phyloP scores from a whole-genome alignment of 2,113 vertebrate species.

The Coregonus clupeaformis region DNA sequence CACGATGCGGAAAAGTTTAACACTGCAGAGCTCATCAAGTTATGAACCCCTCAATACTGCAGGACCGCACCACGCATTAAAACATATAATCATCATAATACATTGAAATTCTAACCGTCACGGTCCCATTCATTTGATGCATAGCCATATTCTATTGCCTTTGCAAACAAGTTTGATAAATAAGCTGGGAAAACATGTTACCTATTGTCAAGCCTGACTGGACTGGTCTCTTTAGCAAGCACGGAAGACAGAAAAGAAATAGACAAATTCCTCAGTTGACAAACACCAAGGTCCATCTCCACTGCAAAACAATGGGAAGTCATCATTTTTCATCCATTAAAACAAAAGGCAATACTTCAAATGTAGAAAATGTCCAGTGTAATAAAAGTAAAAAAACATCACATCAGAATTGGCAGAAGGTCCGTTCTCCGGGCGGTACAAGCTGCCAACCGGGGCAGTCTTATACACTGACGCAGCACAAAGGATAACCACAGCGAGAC shows the following conservation, averaged over 20 bases:
- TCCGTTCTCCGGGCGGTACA: slow-evolving; percentile 33
- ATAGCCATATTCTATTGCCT: too few species aligned
- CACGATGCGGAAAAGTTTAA: too few species aligned
- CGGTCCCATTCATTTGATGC: neutral
- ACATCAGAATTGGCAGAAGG: slow-evolving; percentile 27
- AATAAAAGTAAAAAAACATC: slow-evolving; percentile 56
- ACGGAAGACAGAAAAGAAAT: slow-evolving; percentile 93
- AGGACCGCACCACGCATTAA: too few species aligned
- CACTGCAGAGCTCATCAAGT: too few species aligned
- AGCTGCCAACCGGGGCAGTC: slow-evolving; percentile 38
- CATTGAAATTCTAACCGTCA: neutral
- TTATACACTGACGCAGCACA: slow-evolving; percentile 40
- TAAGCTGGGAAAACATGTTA: slow-evolving; percentile 57
- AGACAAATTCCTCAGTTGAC: slow-evolving; percentile 92
- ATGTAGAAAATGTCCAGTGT: slow-evolving; percentile 29
- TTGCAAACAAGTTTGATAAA: neutral
- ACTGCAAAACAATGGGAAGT: slow-evolving; percentile 86
- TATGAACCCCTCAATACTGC: too few species aligned
- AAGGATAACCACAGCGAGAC: slow-evolving; percentile 40
- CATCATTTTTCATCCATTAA: slow-evolving; percentile 79
- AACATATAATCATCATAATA: neutral
- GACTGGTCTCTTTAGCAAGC: slow-evolving; percentile 84
- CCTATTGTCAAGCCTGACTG: slow-evolving; percentile 87
- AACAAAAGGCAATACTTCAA: neutral
- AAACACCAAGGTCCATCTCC: slow-evolving; percentile 97